Evolutionary conservation across 37 sponge, comb jelly and placozoan genomes (phyloP).

Genomic region (Chondrilla cf. caribensis): DNA sequence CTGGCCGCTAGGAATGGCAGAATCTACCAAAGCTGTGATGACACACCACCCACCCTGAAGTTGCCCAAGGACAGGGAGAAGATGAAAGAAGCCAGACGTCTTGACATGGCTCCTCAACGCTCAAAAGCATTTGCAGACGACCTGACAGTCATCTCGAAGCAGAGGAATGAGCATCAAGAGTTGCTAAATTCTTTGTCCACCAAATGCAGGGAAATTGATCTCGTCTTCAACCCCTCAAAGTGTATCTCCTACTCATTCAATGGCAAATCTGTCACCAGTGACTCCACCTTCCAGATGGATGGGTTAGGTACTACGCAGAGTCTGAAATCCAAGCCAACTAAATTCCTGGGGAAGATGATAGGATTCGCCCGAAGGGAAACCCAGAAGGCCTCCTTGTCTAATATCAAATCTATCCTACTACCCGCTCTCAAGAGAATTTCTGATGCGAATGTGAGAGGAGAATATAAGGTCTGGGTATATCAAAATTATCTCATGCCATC

Average conservation of each 20-base stretch:
- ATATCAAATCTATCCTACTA: not conserved
- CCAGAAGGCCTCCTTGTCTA: not conserved
- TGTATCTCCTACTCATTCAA: not conserved
- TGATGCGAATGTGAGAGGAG: not conserved
- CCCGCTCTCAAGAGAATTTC: not conserved
- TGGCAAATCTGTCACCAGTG: not conserved
- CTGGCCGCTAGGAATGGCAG: not conserved
- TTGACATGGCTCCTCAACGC: not conserved
- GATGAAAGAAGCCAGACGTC: not conserved
- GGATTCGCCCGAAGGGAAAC: not conserved
- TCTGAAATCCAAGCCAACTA: not conserved
- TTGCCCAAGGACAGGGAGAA: not conserved
- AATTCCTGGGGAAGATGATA: not conserved
- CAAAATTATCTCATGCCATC: not conserved
- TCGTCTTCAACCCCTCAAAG: not conserved
- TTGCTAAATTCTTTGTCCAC: not conserved
- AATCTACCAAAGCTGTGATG: not conserved
- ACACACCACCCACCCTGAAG: not conserved
- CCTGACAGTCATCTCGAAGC: constrained; percentile 7
- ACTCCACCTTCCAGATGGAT: not conserved
- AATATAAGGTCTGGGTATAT: constrained; percentile 3
- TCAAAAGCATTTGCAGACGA: constrained; percentile 28
- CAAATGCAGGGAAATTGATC: not conserved
- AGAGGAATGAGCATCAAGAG: not conserved
- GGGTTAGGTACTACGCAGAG: not conserved